Conservation (phyloP, 2,113 vertebrate genomes). For the Strigops habroptila region DNA sequence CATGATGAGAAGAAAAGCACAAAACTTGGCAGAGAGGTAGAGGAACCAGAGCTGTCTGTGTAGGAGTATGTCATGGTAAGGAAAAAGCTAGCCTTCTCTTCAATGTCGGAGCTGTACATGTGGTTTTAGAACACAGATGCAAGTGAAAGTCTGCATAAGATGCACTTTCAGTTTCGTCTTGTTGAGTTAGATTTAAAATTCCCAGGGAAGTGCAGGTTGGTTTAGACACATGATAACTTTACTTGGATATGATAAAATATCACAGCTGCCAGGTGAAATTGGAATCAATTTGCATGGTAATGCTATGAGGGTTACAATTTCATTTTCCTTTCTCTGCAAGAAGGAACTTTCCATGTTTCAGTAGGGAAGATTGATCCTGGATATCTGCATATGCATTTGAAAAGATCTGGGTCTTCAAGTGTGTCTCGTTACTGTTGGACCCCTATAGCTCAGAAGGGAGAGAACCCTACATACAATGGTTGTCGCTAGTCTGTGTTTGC, state of each 20-base stretch:
- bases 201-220: not conserved
- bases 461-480: not conserved
- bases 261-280: not conserved
- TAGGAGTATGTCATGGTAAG: not conserved
- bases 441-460: not conserved
- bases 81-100: not conserved
- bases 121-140: not conserved
- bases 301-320: not conserved
- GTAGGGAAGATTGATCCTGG: not conserved
- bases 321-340: not conserved
- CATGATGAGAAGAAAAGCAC: not conserved
- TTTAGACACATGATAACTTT: not conserved
- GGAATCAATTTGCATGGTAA: slow-evolving; percentile 28
- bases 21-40: not conserved
- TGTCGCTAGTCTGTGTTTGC: not conserved
- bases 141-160: not conserved
- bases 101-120: not conserved
- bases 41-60: not conserved
- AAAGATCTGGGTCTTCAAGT: not conserved
- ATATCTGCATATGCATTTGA: not conserved
- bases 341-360: not conserved
- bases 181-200: not conserved
- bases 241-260: slow-evolving; percentile 17
- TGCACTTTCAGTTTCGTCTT: not conserved
- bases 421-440: not conserved